Evolutionary conservation across 2,113 vertebrate species (phyloP).

Genomic region (Cynoglossus semilaevis): DNA sequence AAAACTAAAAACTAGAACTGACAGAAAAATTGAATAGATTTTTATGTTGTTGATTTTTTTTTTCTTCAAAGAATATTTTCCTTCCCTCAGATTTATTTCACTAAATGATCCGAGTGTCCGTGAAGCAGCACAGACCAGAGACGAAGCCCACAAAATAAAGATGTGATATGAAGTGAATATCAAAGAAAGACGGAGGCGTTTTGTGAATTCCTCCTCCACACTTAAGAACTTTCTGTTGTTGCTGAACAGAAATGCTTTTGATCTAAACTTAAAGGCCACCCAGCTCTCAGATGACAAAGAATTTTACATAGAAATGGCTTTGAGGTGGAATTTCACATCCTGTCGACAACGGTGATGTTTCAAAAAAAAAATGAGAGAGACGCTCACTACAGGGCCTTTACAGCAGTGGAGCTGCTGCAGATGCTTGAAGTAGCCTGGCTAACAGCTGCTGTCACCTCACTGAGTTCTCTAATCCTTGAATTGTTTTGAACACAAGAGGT

Average conservation of each 20-base stretch:
- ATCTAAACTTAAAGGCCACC: conserved; percentile 67
- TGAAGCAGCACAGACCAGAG: too few relatives aligned
- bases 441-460: conserved; percentile 62
- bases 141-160: conserved; percentile 34
- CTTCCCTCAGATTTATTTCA: background rate
- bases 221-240: conserved; percentile 67
- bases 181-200: conserved; percentile 58
- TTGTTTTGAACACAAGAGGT: conserved; percentile 53
- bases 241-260: conserved; percentile 70
- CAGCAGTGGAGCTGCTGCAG: conserved; percentile 42
- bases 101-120: conserved; percentile 18
- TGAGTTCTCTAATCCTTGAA: conserved; percentile 53
- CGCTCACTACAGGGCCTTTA: conserved; percentile 21
- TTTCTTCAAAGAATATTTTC: too few relatives aligned
- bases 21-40: too few relatives aligned
- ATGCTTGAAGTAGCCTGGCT: conserved; percentile 48
- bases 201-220: conserved; percentile 62
- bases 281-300: conserved; percentile 70
- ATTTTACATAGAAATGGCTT: conserved; percentile 72
- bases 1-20: too few relatives aligned
- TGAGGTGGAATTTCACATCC: conserved; percentile 46
- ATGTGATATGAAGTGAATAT: conserved; percentile 61
- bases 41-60: too few relatives aligned
- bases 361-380: background rate
- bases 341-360: conserved; percentile 46